Evolutionary conservation across 2,888 invertebrate genomes (phyloP), one percentile per base, ranked within the genome.

Genomic region (Neoscelio sp.): DNA sequence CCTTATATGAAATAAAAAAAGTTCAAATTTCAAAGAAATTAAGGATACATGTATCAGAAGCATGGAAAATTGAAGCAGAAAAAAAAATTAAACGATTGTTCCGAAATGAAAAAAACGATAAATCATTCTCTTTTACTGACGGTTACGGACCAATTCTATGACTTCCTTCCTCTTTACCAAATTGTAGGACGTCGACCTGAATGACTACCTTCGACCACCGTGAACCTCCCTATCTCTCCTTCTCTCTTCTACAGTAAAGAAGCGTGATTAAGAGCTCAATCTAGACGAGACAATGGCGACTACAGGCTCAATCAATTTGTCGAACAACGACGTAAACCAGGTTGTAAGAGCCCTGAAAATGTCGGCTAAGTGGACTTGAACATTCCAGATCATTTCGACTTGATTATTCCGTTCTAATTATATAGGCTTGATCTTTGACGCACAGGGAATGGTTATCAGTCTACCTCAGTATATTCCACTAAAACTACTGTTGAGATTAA

Each of bases 221-320:
- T 64, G 81, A 78, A 84, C 83, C 83, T 77, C 73, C 82, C 79
- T 82, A 13, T 71, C 67, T 82, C 78, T 80, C 26, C 7, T 23
- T 46, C 81, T 70, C 78, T 78, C 80, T 79, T 78, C 74, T 74
- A 79, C 75, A 74, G 82, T 81, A 81, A 81, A 82, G 82, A 77
- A 46, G 82, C 83, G 83, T 87, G 88, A 88, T 88, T 87, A 87
- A 88, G 83, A 85, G 86, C 80, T 85, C 87, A 88, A 87, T 87
- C 86, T 83, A 82, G 70, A 79, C 82, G 85, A 87, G 85, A 89
- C 88, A 88, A 89, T 88, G 76, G 82, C 86, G 77, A 85, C 86
- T 85, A 85, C 85, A 84, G 85, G 83, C 85, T 83, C 85, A 83
- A 82, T 83, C 88, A 87, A 89, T 88, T 89, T 87, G 88, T 88